phyloP scores from a whole-genome alignment of 1,140 invertebrate genomes.

The Chironomus tepperi region DNA sequence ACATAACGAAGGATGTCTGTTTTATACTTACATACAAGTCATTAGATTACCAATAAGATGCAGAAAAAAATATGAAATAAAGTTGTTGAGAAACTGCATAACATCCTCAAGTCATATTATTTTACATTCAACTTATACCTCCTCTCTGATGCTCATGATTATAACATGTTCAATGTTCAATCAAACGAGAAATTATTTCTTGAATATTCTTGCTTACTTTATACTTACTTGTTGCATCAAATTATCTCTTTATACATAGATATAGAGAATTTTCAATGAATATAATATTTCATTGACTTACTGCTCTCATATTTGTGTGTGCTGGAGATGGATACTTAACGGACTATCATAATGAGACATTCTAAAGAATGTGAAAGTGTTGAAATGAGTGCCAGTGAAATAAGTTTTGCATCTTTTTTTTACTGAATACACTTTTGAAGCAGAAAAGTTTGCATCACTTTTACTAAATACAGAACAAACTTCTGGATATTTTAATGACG shows the following conservation, averaged over 20 bases:
- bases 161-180: neutral
- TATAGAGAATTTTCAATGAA: neutral
- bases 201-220: neutral
- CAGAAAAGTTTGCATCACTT: too few species aligned
- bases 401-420: too few species aligned
- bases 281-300: slow-evolving; percentile 1
- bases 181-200: slow-evolving; percentile 14
- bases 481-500: too few species aligned
- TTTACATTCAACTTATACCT: neutral
- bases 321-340: neutral
- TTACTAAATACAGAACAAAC: too few species aligned
- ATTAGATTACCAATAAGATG: neutral
- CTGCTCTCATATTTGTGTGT: neutral
- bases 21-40: neutral
- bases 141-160: slow-evolving; percentile 6
- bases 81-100: neutral
- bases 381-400: too few species aligned
- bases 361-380: too few species aligned
- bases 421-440: too few species aligned
- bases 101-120: slow-evolving; percentile 6
- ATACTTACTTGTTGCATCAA: slow-evolving; percentile 1
- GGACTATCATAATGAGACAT: too few species aligned
- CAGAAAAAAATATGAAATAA: neutral
- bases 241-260: neutral
- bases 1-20: slow-evolving; percentile 12